These are phyloP conservation scores for Scotopteryx bipunctaria DNA, from an alignment of 2,888 invertebrate species.

Conservation along the genomic window DNA sequence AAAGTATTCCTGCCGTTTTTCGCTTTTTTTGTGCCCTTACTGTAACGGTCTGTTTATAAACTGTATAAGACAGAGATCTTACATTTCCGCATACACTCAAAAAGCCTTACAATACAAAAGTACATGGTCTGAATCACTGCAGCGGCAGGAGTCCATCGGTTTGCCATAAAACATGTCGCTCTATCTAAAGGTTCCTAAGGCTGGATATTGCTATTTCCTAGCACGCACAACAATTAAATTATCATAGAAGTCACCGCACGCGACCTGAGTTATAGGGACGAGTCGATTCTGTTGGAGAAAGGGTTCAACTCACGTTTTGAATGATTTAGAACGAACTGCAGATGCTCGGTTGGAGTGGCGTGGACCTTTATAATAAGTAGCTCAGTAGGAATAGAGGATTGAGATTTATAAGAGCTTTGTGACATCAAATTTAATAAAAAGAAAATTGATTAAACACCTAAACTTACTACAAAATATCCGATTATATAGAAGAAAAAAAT, in stretches of 20 bases:
- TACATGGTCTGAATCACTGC: conserved; percentile 8
- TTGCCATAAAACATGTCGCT: conserved; percentile 31
- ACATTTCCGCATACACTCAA: conserved; percentile 6
- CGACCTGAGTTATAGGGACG: conserved; percentile 72
- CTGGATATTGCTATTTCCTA: conserved; percentile 50
- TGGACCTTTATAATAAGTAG: too few species aligned
- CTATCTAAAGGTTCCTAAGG: conserved; percentile 41
- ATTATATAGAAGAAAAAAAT: too few species aligned
- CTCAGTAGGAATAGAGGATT: too few species aligned
- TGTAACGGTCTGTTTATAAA: too few species aligned
- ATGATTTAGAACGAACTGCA: conserved; percentile 11
- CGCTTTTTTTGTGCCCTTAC: too few species aligned
- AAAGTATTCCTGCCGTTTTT: too few species aligned
- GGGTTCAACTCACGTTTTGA: conserved; percentile 35
- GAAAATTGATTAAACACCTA: too few species aligned
- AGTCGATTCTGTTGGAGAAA: conserved; percentile 37
- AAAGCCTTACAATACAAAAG: conserved; percentile 16
- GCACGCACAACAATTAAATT: conserved; percentile 81
- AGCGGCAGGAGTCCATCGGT: conserved; percentile 29
- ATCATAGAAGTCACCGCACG: conserved; percentile 80
- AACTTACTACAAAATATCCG: too few species aligned
- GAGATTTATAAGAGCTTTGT: too few species aligned
- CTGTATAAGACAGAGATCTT: not conserved
- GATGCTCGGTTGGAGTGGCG: not conserved
- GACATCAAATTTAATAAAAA: too few species aligned